Conservation (phyloP, 92 coral and sea anemone species). For the Nematostella vectensis region DNA sequence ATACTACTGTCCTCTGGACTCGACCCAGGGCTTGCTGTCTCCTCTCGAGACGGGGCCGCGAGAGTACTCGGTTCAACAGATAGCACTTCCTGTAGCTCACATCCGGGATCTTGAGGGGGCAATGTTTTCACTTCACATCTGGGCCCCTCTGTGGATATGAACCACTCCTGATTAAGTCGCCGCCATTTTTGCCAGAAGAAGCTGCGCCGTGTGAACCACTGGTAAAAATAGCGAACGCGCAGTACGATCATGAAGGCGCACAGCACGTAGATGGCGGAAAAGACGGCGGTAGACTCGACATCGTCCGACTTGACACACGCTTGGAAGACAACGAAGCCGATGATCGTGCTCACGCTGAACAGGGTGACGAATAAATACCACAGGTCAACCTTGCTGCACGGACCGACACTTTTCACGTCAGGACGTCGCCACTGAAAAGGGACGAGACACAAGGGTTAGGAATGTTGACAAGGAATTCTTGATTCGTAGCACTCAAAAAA, state of each 20-base stretch:
- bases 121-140: slow-evolving; percentile 3
- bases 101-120: not conserved
- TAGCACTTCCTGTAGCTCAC: not conserved
- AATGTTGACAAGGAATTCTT: too few species aligned
- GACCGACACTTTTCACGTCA: slow-evolving; percentile 57
- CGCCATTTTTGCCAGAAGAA: slow-evolving; percentile 89
- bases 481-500: too few species aligned
- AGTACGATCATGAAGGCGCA: slow-evolving; percentile 77
- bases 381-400: slow-evolving; percentile 79
- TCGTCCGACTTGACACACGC: slow-evolving; percentile 58
- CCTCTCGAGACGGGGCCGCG: too few species aligned
- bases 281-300: slow-evolving; percentile 59
- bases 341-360: slow-evolving; percentile 71
- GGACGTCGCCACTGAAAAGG: slow-evolving; percentile 87
- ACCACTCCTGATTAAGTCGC: slow-evolving; percentile 73
- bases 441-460: slow-evolving; percentile 3
- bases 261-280: slow-evolving; percentile 84
- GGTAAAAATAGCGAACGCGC: slow-evolving; percentile 75
- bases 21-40: too few species aligned
- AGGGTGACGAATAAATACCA: slow-evolving; percentile 81
- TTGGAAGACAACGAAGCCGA: slow-evolving; percentile 81
- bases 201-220: slow-evolving; percentile 79
- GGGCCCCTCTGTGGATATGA: slow-evolving; percentile 25
- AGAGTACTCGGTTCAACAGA: not conserved
- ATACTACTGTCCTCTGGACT: too few species aligned